These are phyloP conservation scores for Porites lobata DNA, from an alignment of 92 coral and sea anemone genomes.

Conservation along the genomic window DNA sequence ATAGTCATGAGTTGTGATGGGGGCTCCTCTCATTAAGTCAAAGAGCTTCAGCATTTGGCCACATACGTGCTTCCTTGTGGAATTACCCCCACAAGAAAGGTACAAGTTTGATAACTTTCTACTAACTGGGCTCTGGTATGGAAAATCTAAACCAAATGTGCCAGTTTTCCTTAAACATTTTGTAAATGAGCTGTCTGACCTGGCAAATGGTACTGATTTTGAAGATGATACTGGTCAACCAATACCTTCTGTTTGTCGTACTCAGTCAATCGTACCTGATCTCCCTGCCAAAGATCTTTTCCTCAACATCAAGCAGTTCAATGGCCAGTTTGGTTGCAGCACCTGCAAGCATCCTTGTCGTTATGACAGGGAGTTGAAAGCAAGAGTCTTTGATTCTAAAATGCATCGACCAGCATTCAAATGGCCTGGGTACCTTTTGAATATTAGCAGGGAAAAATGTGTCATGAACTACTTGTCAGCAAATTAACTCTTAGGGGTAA, in stretches of 20 bases:
- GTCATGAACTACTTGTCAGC: too few relatives aligned
- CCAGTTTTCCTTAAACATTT: background rate
- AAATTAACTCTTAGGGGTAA: too few relatives aligned
- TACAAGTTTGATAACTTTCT: constrained; percentile 22
- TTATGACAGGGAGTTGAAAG: background rate
- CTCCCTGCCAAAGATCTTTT: constrained; percentile 24
- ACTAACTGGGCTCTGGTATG: constrained; percentile 29
- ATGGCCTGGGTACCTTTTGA: too few relatives aligned
- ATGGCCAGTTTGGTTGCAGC: constrained; percentile 18
- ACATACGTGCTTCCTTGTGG: constrained; percentile 42
- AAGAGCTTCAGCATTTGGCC: constrained; percentile 48
- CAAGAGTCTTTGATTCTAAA: background rate
- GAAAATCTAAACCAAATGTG: background rate
- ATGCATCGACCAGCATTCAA: too few relatives aligned
- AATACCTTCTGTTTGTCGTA: background rate
- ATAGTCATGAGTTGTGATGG: constrained; percentile 35
- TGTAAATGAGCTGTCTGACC: background rate
- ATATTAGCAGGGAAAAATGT: too few relatives aligned
- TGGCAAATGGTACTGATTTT: background rate
- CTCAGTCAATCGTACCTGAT: constrained; percentile 24
- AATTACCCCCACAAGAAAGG: constrained; percentile 27
- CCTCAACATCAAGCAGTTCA: constrained; percentile 4
- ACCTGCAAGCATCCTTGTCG: constrained; percentile 8
- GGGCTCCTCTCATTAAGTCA: constrained; percentile 47
- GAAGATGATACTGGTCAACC: background rate